phyloP scores from a whole-genome alignment of 1,140 invertebrate genomes.

The Andricus grossulariae region DNA sequence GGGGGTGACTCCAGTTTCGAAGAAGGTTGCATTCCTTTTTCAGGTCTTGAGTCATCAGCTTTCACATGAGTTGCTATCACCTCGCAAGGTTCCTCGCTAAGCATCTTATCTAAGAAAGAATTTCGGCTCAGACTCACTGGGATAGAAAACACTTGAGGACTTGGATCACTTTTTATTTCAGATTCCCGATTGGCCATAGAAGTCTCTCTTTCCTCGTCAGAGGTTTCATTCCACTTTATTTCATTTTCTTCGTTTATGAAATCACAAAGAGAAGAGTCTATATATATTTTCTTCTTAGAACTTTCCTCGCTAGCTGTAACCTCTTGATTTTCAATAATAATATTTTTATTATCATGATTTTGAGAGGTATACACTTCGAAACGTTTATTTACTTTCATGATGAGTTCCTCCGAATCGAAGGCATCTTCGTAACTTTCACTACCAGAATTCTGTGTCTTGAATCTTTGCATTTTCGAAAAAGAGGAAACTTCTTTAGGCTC shows the following conservation, averaged over 20 bases:
- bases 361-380: no score
- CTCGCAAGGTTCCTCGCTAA: constrained; percentile 53
- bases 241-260: constrained; percentile 37
- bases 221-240: constrained; percentile 34
- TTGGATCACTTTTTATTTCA: constrained; percentile 35
- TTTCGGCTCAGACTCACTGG: constrained; percentile 48
- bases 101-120: constrained; percentile 65
- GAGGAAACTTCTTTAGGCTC: no score
- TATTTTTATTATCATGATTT: no score
- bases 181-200: not conserved
- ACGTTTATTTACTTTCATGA: no score
- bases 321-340: no score
- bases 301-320: no score
- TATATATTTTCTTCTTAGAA: constrained; percentile 31
- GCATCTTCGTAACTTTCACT: constrained; percentile 6
- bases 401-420: not conserved
- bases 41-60: not conserved
- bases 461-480: not conserved
- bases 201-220: constrained; percentile 43
- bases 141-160: not conserved
- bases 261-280: constrained; percentile 37
- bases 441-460: not conserved
- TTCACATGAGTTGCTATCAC: constrained; percentile 56
- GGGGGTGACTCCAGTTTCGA: not conserved
- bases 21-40: not conserved